These are phyloP conservation scores for Pterocles orientalis DNA, from an alignment of 2,113 vertebrate genomes.

Conservation along the genomic window DNA sequence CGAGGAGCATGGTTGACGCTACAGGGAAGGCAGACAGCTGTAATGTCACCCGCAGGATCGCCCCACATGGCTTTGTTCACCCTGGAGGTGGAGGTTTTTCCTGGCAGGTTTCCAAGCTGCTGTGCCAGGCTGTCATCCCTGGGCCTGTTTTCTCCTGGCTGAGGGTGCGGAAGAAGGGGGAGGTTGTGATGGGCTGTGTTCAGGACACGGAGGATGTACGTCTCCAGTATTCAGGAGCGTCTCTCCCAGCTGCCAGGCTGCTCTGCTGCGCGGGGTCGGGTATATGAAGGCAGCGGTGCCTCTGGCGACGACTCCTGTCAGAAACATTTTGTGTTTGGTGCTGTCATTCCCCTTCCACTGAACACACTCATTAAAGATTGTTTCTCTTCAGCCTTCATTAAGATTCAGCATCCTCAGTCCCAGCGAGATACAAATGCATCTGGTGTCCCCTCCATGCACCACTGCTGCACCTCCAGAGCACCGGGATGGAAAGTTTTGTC, in stretches of 20 bases:
- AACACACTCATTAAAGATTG: neutral
- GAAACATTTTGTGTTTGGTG: neutral
- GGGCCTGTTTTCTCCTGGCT: neutral
- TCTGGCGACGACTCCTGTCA: neutral
- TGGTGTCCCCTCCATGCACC: accelerated
- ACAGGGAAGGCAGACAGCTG: neutral
- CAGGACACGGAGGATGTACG: accelerated
- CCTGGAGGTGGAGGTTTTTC: neutral
- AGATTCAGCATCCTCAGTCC: neutral
- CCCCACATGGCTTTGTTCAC: accelerated
- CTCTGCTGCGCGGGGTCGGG: accelerated
- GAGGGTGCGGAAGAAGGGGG: neutral
- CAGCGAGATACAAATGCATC: accelerated
- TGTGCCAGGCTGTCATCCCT: neutral
- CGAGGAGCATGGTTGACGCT: accelerated
- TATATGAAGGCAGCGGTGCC: accelerated
- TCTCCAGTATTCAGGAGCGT: accelerated
- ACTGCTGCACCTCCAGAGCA: neutral
- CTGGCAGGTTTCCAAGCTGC: neutral
- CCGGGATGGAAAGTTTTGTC: neutral
- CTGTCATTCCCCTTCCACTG: accelerated
- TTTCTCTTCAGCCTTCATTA: neutral
- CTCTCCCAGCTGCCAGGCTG: neutral
- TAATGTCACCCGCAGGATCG: neutral
- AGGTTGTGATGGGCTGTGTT: accelerated